A percentile compares a stretch with the other conserved stretches of the same genome.
phyloP scores from a whole-genome alignment of 2,113 vertebrate genomes.

The Pelodiscus sinensis region DNA sequence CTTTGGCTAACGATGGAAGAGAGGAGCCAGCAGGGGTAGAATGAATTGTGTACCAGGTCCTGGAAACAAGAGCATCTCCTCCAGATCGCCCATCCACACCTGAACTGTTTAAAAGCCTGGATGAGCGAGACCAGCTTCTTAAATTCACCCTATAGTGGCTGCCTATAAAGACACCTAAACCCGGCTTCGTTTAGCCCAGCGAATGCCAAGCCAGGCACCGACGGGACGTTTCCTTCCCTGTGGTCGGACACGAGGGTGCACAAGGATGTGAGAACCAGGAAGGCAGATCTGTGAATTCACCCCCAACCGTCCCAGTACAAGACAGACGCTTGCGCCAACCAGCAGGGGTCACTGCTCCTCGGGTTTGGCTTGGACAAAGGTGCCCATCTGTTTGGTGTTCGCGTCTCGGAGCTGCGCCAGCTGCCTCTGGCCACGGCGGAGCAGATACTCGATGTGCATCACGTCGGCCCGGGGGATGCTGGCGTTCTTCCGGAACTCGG shows the following conservation, averaged over 20 bases:
- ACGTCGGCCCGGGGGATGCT: slow-evolving; percentile 84
- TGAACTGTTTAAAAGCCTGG: neutral
- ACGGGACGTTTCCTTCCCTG: too few species aligned
- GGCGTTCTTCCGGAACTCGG: slow-evolving; percentile 85
- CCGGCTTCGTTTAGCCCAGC: too few species aligned
- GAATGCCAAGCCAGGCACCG: neutral
- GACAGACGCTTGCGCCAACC: too few species aligned
- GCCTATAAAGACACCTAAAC: neutral
- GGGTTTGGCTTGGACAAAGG: slow-evolving; percentile 75
- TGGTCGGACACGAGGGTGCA: neutral
- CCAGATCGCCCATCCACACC: neutral
- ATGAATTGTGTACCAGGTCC: too few species aligned
- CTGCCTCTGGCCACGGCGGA: slow-evolving; percentile 86
- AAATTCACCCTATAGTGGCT: too few species aligned
- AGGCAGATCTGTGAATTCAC: neutral
- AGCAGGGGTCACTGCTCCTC: neutral
- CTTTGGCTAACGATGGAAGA: too few species aligned
- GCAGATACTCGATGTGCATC: slow-evolving; percentile 90
- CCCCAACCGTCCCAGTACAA: too few species aligned
- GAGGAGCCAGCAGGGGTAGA: too few species aligned
- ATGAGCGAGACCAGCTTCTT: too few species aligned
- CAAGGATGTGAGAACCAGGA: neutral
- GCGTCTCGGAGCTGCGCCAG: slow-evolving; percentile 83
- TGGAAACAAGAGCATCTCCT: neutral
- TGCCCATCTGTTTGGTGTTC: slow-evolving; percentile 85